Conservation (phyloP, 2,113 vertebrate species). For the Hippocampus mohnikei region DNA sequence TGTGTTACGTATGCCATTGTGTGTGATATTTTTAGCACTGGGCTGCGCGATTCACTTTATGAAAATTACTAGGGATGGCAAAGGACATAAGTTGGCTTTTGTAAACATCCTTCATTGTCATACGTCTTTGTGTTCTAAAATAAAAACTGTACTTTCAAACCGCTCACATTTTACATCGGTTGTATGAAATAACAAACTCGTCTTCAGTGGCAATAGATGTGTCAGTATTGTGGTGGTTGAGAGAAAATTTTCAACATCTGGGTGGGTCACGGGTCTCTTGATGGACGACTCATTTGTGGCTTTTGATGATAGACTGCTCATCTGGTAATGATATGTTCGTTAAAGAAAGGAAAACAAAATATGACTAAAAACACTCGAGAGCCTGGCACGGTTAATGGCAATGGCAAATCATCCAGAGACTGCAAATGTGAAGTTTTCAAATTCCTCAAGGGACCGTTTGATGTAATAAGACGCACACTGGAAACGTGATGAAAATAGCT, state of each 20-base stretch:
- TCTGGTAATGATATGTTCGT: conserved; percentile 46
- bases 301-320: conserved; percentile 47
- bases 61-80: background rate
- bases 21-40: background rate
- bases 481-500: conserved; percentile 9
- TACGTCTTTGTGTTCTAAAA: background rate
- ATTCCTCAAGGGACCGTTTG: conserved; percentile 9
- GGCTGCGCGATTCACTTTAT: background rate
- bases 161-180: background rate
- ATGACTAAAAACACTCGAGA: conserved; percentile 32
- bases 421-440: conserved; percentile 31
- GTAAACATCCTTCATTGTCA: no score
- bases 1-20: background rate
- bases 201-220: background rate
- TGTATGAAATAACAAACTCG: background rate
- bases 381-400: conserved; percentile 42
- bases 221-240: background rate
- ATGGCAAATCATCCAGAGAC: conserved; percentile 32
- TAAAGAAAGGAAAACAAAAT: conserved; percentile 38
- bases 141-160: background rate
- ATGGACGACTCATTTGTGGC: conserved; percentile 49
- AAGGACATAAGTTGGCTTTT: no score
- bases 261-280: background rate
- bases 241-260: background rate
- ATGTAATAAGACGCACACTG: conserved; percentile 6